Conservation (phyloP, 1,140 invertebrate species). For the Microplitis mediator region DNA sequence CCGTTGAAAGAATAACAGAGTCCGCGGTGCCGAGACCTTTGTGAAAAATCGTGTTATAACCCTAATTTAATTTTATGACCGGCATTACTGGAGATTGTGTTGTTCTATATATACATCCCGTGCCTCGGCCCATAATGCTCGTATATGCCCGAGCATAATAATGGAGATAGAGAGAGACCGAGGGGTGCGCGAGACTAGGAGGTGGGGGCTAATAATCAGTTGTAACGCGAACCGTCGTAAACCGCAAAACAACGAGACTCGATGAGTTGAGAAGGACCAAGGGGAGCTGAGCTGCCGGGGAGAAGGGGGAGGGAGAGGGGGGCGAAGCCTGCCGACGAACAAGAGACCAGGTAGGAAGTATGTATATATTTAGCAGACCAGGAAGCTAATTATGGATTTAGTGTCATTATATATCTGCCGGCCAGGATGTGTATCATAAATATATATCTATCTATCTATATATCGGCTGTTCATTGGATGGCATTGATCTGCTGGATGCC, state of each 20-base stretch:
- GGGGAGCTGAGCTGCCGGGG: no score
- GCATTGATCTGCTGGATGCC: no score
- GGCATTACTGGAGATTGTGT: constrained; percentile 59
- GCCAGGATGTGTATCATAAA: neutral
- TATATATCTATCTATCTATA: neutral
- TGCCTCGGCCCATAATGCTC: constrained; percentile 51
- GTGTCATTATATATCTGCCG: neutral
- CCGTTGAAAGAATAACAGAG: constrained; percentile 6
- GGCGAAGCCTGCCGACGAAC: constrained; percentile 32
- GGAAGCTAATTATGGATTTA: neutral
- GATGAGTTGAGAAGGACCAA: constrained; percentile 23
- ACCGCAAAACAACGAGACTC: constrained; percentile 59
- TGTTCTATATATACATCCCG: constrained; percentile 32
- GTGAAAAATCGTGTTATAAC: constrained; percentile 64
- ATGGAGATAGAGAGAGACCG: constrained; percentile 41
- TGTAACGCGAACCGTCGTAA: constrained; percentile 61
- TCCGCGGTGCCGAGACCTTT: constrained; percentile 48
- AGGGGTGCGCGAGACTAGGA: constrained; percentile 29
- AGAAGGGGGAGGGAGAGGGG: neutral
- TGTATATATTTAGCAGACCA: constrained; percentile 48
- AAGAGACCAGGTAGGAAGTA: constrained; percentile 30
- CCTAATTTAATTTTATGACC: constrained; percentile 64
- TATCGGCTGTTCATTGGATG: neutral
- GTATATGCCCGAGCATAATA: constrained; percentile 59
- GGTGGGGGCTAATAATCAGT: constrained; percentile 59